These are phyloP conservation scores for Dermolepida albohirtum DNA, from an alignment of 2,888 invertebrate species.

Conservation along the genomic window DNA sequence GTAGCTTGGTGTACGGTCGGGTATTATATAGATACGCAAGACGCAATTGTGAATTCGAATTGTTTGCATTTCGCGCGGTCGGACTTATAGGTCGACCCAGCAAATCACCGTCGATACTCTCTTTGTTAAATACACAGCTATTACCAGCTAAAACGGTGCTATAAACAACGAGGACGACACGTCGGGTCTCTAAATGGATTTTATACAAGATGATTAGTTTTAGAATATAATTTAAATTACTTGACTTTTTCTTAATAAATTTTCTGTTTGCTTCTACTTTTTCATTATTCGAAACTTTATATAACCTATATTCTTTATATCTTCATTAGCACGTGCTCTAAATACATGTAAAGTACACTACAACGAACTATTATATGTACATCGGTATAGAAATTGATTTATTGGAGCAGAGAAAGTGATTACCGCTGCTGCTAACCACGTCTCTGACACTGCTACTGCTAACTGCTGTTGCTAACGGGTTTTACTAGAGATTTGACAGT, in stretches of 20 bases:
- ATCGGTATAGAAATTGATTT: no score
- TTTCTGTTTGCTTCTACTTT: background rate
- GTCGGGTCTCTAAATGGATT: slow-evolving; percentile 5
- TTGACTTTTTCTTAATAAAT: background rate
- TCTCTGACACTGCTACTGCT: no score
- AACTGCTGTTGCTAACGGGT: no score
- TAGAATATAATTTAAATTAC: background rate
- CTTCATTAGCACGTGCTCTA: no score
- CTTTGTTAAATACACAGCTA: slow-evolving; percentile 45
- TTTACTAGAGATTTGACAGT: no score
- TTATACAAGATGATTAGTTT: background rate
- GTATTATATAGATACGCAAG: slow-evolving; percentile 47
- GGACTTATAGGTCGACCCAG: slow-evolving; percentile 25
- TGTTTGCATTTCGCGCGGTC: slow-evolving; percentile 54
- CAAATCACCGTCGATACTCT: slow-evolving; percentile 6
- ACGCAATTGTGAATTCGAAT: slow-evolving; percentile 54
- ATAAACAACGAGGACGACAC: slow-evolving; percentile 49
- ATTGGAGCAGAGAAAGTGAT: no score
- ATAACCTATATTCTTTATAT: no score
- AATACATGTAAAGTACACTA: no score
- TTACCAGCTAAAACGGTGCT: slow-evolving; percentile 52
- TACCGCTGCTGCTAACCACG: no score
- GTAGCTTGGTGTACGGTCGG: slow-evolving; percentile 41
- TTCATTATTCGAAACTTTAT: no score
- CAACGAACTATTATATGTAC: no score